These are phyloP conservation scores for Podarcis muralis DNA, from an alignment of 2,113 vertebrate species.

Conservation along the genomic window DNA sequence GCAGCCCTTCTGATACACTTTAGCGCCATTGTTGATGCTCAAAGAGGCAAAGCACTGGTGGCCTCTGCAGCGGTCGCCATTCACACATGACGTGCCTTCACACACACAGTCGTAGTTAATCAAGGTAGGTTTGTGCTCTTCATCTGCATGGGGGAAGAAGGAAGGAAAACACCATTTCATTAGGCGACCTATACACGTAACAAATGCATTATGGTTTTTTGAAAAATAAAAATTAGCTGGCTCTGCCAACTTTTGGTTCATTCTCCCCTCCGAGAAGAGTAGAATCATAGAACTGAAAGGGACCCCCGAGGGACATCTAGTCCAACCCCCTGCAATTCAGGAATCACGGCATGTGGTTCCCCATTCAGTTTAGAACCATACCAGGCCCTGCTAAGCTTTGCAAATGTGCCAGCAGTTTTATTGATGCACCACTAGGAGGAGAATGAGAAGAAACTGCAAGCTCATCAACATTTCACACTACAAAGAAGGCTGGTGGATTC, in stretches of 20 bases:
- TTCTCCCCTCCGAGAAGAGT: too few species aligned
- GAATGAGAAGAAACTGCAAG: not conserved
- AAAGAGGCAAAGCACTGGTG: slow-evolving; percentile 94
- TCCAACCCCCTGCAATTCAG: too few species aligned
- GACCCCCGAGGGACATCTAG: too few species aligned
- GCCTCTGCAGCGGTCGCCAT: slow-evolving; percentile 87
- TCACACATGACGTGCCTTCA: slow-evolving; percentile 90
- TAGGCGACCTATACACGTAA: not conserved
- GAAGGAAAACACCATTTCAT: not conserved
- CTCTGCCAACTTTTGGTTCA: not conserved
- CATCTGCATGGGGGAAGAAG: slow-evolving; percentile 74
- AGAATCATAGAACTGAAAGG: too few species aligned
- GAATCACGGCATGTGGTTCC: too few species aligned
- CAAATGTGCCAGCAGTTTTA: too few species aligned
- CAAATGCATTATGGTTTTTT: not conserved
- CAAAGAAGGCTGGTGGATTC: not conserved
- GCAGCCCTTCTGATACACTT: slow-evolving; percentile 94
- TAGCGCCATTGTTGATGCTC: slow-evolving; percentile 83
- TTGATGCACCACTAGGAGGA: not conserved
- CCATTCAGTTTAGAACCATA: too few species aligned
- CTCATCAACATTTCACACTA: not conserved
- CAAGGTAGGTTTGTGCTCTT: slow-evolving; percentile 75
- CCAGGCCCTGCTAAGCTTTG: too few species aligned
- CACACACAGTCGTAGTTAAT: slow-evolving; percentile 92
- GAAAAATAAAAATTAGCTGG: not conserved